Evolutionary conservation across 2,113 vertebrate species (phyloP), one percentile per base, ranked within the genome.

Genomic region (Lasiurus borealis): DNA sequence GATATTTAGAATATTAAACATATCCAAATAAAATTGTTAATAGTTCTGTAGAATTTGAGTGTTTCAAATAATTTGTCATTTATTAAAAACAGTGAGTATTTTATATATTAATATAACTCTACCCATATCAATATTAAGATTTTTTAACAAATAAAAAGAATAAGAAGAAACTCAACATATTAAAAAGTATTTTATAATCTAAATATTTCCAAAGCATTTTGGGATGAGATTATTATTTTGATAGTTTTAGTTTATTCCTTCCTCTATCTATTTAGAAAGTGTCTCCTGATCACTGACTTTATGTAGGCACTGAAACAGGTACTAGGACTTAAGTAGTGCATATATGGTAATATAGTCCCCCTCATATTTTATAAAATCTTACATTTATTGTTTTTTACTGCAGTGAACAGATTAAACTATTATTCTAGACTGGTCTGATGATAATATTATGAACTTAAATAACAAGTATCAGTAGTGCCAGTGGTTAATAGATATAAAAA

Each of bases 361-460:
- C 23, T 46, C 72, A 46, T 40, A 46, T 7, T 54, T 15, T 59
- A 57, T 3, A 94, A 75, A 92, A 66, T 59, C 3, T 81, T 62
- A 62, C 7, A 85, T 88, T 34, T 73, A 78, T 76, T 64, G 2
- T 54, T 21, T 86, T 2, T 29, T 92, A 71, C 19, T 75, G 34
- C 31, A 88, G 11, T 83, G 25, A 50, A 84, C 8, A 94, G 1
- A 92, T 93, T 84, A 73, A 90, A 50, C 46, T 59, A 85, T 85
- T 91, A 5, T 75, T 31, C 46, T 12, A 91, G 16, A 52, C 4
- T 88, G 57, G 14, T 52, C 8, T 59, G 11, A 75, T 80, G 18
- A 90, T 77, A 52, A 54, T 34, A 40, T 23, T 80, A 76, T 75
- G 4, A 52, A 71, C 8, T 54, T 80, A 85, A 94, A 31, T 82